Evolutionary conservation across 2,888 invertebrate species (phyloP).

Genomic region (Tricholauxania praeusta): DNA sequence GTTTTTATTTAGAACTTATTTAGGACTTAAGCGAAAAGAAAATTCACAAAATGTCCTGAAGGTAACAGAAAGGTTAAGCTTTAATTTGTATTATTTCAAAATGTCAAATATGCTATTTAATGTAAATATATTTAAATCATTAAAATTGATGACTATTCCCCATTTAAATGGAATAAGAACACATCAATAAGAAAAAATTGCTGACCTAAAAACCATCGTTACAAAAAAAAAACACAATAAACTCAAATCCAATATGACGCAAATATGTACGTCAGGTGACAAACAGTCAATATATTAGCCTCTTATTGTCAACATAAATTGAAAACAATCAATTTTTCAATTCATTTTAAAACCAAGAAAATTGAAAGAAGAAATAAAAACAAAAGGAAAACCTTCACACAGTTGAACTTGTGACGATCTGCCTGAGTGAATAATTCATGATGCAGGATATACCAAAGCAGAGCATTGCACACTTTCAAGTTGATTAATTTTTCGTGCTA

Average conservation of each 20-base stretch:
- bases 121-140: too few relatives aligned
- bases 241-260: neutral
- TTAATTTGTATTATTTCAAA: too few relatives aligned
- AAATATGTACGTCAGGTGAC: neutral
- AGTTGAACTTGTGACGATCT: neutral
- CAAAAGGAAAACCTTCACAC: neutral
- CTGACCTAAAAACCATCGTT: neutral
- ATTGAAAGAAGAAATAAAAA: neutral
- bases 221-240: neutral
- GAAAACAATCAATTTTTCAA: slow-evolving; percentile 30
- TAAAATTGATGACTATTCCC: too few relatives aligned
- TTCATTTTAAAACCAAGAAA: neutral
- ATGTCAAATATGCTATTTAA: too few relatives aligned
- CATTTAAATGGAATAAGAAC: too few relatives aligned
- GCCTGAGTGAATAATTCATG: slow-evolving; percentile 20
- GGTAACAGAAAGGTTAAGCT: too few relatives aligned
- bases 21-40: too few relatives aligned
- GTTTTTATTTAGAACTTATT: too few relatives aligned
- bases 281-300: slow-evolving; percentile 10
- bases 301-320: slow-evolving; percentile 22
- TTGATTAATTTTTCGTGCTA: slow-evolving; percentile 15
- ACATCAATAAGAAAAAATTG: too few relatives aligned
- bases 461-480: slow-evolving; percentile 10
- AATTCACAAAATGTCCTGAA: too few relatives aligned
- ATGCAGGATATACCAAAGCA: neutral